phyloP scores from a whole-genome alignment of 1,140 invertebrate species.

The Cotesia chilonis region DNA sequence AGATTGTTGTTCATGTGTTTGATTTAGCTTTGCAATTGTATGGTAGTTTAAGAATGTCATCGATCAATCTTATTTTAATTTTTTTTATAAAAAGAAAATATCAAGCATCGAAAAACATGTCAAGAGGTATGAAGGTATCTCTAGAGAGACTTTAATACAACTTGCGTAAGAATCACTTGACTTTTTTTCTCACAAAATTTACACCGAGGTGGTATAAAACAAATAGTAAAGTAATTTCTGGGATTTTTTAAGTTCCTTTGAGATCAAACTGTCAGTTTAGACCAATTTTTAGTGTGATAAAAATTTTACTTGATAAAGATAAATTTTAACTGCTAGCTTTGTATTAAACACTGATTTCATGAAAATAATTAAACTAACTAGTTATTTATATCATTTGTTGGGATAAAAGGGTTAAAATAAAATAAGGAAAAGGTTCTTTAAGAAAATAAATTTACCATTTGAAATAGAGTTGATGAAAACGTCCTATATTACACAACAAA shows the following conservation, averaged over 20 bases:
- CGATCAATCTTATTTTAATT: constrained; percentile 21
- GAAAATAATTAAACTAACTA: not conserved
- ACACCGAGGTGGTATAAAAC: not conserved
- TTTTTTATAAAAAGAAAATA: not conserved
- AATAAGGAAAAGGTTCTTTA: constrained; percentile 13
- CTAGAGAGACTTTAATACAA: constrained; percentile 13
- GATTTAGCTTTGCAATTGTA: not conserved
- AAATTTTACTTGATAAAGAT: not conserved
- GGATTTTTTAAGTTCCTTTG: not conserved
- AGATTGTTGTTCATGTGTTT: no score
- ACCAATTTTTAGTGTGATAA: not conserved
- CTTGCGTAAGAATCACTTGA: constrained; percentile 25
- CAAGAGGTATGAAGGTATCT: constrained; percentile 24
- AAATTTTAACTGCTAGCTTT: no score
- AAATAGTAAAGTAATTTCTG: not conserved
- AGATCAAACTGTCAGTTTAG: not conserved
- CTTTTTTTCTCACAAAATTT: constrained; percentile 16
- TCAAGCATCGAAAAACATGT: constrained; percentile 14
- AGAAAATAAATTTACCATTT: constrained; percentile 24
- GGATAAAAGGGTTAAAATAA: constrained; percentile 18
- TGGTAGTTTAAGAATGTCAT: not conserved
- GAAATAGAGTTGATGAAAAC: constrained; percentile 21
- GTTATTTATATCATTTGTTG: constrained; percentile 29
- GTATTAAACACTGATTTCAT: no score
- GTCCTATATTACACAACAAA: constrained; percentile 27